phyloP scores from a whole-genome alignment of 2,797 vertebrate genomes.

The Thaleichthys pacificus region DNA sequence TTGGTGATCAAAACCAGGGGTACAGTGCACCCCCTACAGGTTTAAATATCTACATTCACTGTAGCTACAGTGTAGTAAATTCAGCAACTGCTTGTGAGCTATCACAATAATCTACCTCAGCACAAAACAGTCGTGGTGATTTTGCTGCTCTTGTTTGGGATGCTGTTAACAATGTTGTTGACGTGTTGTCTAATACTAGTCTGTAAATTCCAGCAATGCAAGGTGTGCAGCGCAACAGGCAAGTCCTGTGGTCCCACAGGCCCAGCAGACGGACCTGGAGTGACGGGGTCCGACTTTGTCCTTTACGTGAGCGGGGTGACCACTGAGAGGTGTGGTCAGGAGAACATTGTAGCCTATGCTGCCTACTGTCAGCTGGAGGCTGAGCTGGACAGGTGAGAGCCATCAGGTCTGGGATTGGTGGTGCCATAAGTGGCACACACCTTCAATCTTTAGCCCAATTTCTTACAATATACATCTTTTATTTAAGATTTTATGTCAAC shows the following conservation, averaged over 20 bases:
- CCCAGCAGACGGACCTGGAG: slow-evolving; percentile 80
- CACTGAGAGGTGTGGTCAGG: slow-evolving; percentile 91
- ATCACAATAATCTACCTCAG: not conserved
- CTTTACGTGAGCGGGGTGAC: slow-evolving; percentile 92
- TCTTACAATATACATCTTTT: not conserved
- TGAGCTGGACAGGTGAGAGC: slow-evolving; percentile 85
- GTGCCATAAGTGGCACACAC: too few relatives aligned
- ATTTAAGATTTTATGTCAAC: too few relatives aligned
- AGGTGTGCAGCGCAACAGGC: slow-evolving; percentile 82
- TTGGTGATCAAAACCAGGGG: not conserved
- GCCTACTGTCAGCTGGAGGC: slow-evolving; percentile 98
- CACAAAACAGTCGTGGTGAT: not conserved
- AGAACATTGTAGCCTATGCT: slow-evolving; percentile 96
- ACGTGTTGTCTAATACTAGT: not conserved
- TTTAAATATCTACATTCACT: not conserved
- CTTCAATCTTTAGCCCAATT: not conserved
- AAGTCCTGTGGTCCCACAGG: slow-evolving; percentile 80
- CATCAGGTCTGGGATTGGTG: too few relatives aligned
- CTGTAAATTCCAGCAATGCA: slow-evolving; percentile 82
- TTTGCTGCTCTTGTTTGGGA: not conserved
- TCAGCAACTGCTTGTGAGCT: not conserved
- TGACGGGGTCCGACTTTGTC: slow-evolving; percentile 88
- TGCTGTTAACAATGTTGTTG: slow-evolving; percentile 1
- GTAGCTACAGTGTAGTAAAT: not conserved
- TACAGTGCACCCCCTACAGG: not conserved